phyloP scores from a whole-genome alignment of 2,113 vertebrate species.

The Australoheros scitulus region DNA sequence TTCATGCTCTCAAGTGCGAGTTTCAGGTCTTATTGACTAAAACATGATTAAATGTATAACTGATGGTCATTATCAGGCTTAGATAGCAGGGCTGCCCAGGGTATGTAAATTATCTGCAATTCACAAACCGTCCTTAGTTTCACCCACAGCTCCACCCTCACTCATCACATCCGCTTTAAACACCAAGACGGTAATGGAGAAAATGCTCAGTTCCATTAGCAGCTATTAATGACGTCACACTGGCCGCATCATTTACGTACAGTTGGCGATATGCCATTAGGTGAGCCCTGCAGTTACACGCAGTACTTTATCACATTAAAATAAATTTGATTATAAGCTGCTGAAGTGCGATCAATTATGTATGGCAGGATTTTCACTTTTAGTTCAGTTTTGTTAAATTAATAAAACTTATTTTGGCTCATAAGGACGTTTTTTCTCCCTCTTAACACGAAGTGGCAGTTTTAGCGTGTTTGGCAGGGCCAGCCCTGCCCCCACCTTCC shows the following conservation, averaged over 20 bases:
- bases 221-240: background rate
- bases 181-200: background rate
- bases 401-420: background rate
- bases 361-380: background rate
- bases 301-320: background rate
- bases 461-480: background rate
- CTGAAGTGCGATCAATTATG: background rate
- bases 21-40: background rate
- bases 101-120: background rate
- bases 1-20: background rate
- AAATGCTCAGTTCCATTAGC: background rate
- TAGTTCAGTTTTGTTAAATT: background rate
- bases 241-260: background rate
- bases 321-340: background rate
- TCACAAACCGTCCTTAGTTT: background rate
- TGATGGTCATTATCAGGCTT: accelerated
- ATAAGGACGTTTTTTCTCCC: too few relatives aligned
- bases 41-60: accelerated
- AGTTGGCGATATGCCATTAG: background rate
- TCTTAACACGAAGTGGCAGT: background rate
- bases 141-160: background rate
- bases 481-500: background rate
- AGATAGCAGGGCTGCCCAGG: background rate
- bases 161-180: background rate
- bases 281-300: background rate